These are phyloP conservation scores for Xenopus petersii DNA, from an alignment of 2,797 vertebrate genomes.

Conservation along the genomic window DNA sequence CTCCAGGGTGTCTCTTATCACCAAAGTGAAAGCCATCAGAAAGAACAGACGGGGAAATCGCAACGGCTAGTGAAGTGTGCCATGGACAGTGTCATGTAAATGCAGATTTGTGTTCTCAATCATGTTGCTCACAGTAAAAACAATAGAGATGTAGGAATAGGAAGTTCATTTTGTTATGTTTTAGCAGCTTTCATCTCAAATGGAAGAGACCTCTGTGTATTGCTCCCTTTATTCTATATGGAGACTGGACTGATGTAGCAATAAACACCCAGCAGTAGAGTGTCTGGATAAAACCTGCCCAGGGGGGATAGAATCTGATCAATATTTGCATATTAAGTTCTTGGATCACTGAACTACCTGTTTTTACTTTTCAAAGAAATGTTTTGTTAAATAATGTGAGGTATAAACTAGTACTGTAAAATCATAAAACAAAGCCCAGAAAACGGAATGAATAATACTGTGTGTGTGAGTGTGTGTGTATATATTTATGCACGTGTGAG, in stretches of 20 bases:
- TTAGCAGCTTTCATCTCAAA: constrained; percentile 28
- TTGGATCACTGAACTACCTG: too few species aligned
- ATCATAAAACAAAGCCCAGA: too few species aligned
- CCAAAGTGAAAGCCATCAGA: constrained; percentile 7
- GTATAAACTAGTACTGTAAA: too few species aligned
- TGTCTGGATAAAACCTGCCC: constrained; percentile 16
- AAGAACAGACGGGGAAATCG: constrained; percentile 42
- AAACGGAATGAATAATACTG: too few species aligned
- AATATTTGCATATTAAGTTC: not conserved
- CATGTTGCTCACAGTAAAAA: constrained; percentile 29
- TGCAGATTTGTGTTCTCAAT: constrained; percentile 26
- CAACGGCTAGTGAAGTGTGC: constrained; percentile 46
- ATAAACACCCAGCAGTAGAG: constrained; percentile 14
- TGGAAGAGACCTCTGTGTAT: not conserved
- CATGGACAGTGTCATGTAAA: constrained; percentile 45
- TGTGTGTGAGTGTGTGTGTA: too few species aligned
- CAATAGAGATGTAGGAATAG: constrained; percentile 18
- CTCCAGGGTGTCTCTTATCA: constrained; percentile 7
- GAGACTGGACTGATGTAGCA: constrained; percentile 19
- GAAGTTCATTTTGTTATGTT: constrained; percentile 36
- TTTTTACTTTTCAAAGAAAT: too few species aligned
- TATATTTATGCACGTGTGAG: too few species aligned
- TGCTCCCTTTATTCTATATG: constrained; percentile 14
- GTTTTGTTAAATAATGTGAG: too few species aligned
- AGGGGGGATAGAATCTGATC: not conserved